A percentile compares a stretch with the other conserved stretches of the same genome.
Evolutionary conservation across 2,888 invertebrate genomes (phyloP).

Genomic region (Flabesymbios commensalis): DNA sequence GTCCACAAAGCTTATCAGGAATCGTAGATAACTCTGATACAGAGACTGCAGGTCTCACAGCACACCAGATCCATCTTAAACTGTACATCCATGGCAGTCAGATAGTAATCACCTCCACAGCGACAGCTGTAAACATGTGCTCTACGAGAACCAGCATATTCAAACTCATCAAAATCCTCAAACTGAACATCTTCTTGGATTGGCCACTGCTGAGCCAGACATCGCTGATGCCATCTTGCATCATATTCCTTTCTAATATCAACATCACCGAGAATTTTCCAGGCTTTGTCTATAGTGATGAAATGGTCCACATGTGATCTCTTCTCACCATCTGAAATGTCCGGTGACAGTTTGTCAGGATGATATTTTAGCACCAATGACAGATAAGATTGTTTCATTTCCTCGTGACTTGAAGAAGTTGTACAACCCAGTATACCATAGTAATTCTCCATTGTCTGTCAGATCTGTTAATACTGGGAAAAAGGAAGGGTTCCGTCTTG

Average conservation of each 20-base stretch:
- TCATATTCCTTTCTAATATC: conserved; percentile 44
- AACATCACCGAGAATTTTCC: conserved; percentile 46
- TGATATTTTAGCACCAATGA: neutral
- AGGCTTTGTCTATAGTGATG: conserved; percentile 33
- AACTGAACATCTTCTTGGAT: conserved; percentile 48
- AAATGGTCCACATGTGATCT: neutral
- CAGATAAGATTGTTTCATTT: neutral
- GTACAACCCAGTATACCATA: neutral
- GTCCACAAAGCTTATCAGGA: too few species aligned
- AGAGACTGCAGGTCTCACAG: conserved; percentile 50
- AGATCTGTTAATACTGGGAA: too few species aligned
- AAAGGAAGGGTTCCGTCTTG: too few species aligned
- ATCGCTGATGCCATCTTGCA: conserved; percentile 44
- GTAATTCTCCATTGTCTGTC: conserved; percentile 5
- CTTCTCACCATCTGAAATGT: neutral
- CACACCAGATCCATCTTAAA: conserved; percentile 46
- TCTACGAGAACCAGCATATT: conserved; percentile 22
- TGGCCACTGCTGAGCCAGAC: conserved; percentile 45
- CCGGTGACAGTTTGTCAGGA: neutral
- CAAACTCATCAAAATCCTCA: conserved; percentile 49
- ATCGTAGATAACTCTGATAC: conserved; percentile 37
- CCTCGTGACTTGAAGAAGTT: neutral
- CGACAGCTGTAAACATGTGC: conserved; percentile 40
- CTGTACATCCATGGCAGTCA: conserved; percentile 39
- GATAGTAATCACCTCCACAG: conserved; percentile 45